Base-by-base conservation (phyloP, 2,888 invertebrate genomes). In the Epinotia brunnichana region DNA sequence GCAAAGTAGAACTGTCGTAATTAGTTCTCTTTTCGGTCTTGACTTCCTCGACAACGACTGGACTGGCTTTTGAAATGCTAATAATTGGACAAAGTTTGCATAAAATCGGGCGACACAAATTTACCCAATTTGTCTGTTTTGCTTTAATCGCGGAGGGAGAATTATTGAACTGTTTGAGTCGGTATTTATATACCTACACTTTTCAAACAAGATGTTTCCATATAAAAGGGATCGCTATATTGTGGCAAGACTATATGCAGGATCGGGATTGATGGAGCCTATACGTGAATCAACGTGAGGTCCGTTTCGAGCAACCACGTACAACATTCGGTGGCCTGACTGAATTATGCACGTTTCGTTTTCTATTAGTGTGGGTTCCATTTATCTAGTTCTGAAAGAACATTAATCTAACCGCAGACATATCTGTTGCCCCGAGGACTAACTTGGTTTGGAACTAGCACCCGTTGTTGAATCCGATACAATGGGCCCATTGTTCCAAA, bases 321-420 rank as follows among this genome's bases (percentile, higher is more conserved):
- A 29, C n/a, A 39, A 11, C 39, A 56, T 44, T 24, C 35, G 56
- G 62, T 48, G 61, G 35, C 17, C 62, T 17, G 63, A 68, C 62
- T 77, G 64, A 76, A 76, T 76, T 78, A 74, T 78, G 76, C 64
- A 76, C 75, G 75, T 78, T 77, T 79, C 70, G 74, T 77, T 78
- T 79, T 74, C 44, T 75, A 69, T 76, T 67, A 76, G 68, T 71
- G 56, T 74, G 73, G 74, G 44, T 74, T 75, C 77, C 80, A 85
- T 87, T 85, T 84, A 82, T 88, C 80, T 82, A 79, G 79, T 78
- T 78, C 80, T 79, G 81, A 80, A 76, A 74, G 79, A 78, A 75
- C 86, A 88, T 90, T 85, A 85, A 87, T 90, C 83, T 84, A 80
- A 79, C 76, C 76, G 77, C 74, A 77, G 81, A 81, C 80, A 78